Evolutionary conservation across 2,888 invertebrate genomes (phyloP).

Genomic region (Drosophila kanekoi): DNA sequence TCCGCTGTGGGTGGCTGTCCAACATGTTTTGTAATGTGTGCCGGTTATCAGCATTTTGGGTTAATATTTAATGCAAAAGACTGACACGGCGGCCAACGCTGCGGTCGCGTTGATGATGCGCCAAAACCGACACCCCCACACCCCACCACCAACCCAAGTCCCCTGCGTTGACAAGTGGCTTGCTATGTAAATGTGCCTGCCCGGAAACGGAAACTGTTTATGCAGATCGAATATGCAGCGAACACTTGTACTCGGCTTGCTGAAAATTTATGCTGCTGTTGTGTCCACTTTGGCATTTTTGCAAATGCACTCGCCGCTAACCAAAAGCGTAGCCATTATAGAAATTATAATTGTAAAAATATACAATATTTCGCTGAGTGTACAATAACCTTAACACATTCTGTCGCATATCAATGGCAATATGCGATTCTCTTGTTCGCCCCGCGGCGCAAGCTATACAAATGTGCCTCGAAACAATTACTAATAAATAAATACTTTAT

Average conservation of each 20-base stretch:
- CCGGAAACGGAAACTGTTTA: slow-evolving; percentile 70
- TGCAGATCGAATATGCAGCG: slow-evolving; percentile 77
- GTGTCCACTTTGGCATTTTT: slow-evolving; percentile 43
- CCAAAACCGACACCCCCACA: slow-evolving; percentile 2
- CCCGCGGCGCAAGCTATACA: slow-evolving; percentile 9
- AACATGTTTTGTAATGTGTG: slow-evolving; percentile 62
- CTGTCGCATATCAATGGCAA: slow-evolving; percentile 40
- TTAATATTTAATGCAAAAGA: slow-evolving; percentile 82
- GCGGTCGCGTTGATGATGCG: slow-evolving; percentile 64
- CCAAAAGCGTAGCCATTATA: slow-evolving; percentile 49
- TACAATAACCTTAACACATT: slow-evolving; percentile 60
- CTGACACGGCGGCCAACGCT: slow-evolving; percentile 47
- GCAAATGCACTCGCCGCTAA: slow-evolving; percentile 44
- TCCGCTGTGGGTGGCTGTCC: slow-evolving; percentile 35
- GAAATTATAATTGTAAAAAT: slow-evolving; percentile 73
- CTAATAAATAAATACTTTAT: background rate
- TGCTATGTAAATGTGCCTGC: slow-evolving; percentile 62
- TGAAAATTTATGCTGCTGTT: slow-evolving; percentile 57
- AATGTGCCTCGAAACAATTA: slow-evolving; percentile 8
- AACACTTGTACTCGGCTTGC: slow-evolving; percentile 45
- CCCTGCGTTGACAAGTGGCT: slow-evolving; percentile 26
- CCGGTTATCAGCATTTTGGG: slow-evolving; percentile 71
- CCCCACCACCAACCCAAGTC: background rate
- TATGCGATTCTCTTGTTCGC: slow-evolving; percentile 35
- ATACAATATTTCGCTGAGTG: slow-evolving; percentile 46